phyloP scores from a whole-genome alignment of 2,888 invertebrate genomes.

The Sesia bembeciformis region DNA sequence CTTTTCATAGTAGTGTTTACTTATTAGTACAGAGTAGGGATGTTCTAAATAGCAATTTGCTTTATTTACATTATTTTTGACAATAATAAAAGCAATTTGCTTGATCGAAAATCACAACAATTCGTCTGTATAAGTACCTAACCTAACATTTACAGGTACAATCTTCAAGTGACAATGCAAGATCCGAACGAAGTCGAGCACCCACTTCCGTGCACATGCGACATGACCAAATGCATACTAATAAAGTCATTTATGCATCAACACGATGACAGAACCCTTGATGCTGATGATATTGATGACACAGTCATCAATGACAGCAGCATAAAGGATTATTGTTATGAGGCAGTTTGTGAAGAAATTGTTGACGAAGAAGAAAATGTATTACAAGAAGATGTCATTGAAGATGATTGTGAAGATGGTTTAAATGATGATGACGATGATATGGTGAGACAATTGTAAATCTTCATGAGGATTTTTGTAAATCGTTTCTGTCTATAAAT shows the following conservation, averaged over 20 bases:
- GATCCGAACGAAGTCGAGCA: conserved; percentile 82
- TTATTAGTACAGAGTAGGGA: too few species aligned
- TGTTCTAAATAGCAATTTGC: too few species aligned
- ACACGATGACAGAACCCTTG: conserved; percentile 34
- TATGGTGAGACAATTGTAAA: too few species aligned
- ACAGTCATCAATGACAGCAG: conserved; percentile 21
- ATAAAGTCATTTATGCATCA: conserved; percentile 76
- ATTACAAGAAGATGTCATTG: not conserved
- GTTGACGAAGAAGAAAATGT: not conserved
- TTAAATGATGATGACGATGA: too few species aligned
- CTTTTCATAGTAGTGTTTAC: too few species aligned
- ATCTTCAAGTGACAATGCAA: conserved; percentile 79
- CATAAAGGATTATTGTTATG: conserved; percentile 16
- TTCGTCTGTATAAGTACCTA: too few species aligned
- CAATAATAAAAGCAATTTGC: too few species aligned
- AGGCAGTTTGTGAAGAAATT: conserved; percentile 8
- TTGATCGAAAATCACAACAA: too few species aligned
- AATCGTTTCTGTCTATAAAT: too few species aligned
- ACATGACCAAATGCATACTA: conserved; percentile 85
- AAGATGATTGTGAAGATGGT: not conserved
- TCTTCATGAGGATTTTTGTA: too few species aligned
- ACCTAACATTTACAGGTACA: conserved; percentile 64
- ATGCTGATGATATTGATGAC: conserved; percentile 5
- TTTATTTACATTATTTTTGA: too few species aligned
- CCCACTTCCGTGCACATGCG: conserved; percentile 84